These are phyloP conservation scores for Chaetodon trifascialis DNA, from an alignment of 2,113 vertebrate species.

Conservation along the genomic window DNA sequence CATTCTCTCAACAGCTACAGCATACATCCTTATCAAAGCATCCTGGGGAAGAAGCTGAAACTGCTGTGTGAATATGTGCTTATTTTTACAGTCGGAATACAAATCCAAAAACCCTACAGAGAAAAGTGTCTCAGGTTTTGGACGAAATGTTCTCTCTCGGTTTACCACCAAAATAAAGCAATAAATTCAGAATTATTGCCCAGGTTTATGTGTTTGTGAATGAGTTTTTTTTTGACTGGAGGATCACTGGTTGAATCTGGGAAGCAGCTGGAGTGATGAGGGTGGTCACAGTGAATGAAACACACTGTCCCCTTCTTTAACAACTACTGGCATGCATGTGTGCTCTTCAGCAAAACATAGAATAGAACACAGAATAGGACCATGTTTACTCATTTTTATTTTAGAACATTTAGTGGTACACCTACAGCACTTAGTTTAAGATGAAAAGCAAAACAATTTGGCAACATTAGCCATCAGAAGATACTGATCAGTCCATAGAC, in stretches of 20 bases:
- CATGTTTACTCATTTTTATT: neutral
- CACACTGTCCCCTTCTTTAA: neutral
- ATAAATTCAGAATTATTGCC: neutral
- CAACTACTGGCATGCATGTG: neutral
- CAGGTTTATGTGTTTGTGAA: neutral
- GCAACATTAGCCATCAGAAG: neutral
- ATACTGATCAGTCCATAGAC: neutral
- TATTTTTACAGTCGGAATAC: neutral
- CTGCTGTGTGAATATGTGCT: neutral
- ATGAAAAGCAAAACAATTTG: too few species aligned
- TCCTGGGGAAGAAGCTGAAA: neutral
- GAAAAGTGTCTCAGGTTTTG: neutral
- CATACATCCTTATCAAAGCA: neutral
- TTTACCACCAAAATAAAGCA: neutral
- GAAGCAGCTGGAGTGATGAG: neutral
- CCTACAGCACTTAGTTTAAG: too few species aligned
- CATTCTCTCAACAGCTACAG: slow-evolving; percentile 1
- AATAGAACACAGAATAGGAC: too few species aligned
- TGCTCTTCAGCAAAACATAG: neutral
- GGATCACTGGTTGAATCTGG: neutral
- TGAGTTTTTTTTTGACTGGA: neutral
- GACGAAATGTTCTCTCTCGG: neutral
- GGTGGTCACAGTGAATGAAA: neutral
- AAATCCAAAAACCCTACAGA: neutral
- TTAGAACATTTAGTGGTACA: neutral